Evolutionary conservation across 2,113 vertebrate genomes (phyloP).

Genomic region (Loxodonta africana): DNA sequence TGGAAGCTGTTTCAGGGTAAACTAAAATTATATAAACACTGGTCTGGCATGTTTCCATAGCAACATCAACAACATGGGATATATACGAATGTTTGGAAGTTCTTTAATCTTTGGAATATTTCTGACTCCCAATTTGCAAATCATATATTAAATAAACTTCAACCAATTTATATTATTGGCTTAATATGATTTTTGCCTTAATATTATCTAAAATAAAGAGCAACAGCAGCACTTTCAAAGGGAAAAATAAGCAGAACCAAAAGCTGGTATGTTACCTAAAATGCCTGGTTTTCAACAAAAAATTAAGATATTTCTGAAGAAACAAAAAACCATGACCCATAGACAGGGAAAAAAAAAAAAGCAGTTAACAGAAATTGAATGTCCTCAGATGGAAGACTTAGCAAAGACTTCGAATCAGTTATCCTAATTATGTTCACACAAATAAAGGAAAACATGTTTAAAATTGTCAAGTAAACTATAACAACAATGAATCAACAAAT

Average conservation of each 20-base stretch:
- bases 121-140: too few species aligned
- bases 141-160: too few species aligned
- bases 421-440: conserved; percentile 9
- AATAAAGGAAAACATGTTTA: background rate
- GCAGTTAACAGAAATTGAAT: background rate
- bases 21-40: too few species aligned
- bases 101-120: too few species aligned
- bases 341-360: background rate
- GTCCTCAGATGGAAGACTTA: background rate
- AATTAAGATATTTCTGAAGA: too few species aligned
- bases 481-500: background rate
- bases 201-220: background rate
- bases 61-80: too few species aligned
- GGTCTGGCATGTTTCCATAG: too few species aligned
- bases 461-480: background rate
- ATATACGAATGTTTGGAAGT: background rate
- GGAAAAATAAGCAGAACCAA: background rate
- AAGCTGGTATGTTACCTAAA: conserved; percentile 21
- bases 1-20: too few species aligned
- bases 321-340: too few species aligned
- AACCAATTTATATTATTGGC: too few species aligned
- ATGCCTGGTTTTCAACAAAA: too few species aligned
- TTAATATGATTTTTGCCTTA: too few species aligned
- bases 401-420: conserved; percentile 6
- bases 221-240: background rate